Evolutionary conservation across 2,888 invertebrate genomes (phyloP).

Genomic region (Caenorhabditis sp.): DNA sequence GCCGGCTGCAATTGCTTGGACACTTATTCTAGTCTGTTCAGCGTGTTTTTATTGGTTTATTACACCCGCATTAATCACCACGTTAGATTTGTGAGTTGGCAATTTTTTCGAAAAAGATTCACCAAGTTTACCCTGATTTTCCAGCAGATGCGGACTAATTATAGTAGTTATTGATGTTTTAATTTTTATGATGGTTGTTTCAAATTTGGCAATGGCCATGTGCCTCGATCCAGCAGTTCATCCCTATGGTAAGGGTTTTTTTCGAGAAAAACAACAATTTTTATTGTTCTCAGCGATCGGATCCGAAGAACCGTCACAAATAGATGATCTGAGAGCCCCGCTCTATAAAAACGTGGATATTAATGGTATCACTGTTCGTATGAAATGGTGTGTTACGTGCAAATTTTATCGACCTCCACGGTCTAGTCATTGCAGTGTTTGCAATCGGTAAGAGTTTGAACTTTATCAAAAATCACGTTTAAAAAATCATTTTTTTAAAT

Average conservation of each 20-base stretch:
- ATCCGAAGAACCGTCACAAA: conserved; percentile 88
- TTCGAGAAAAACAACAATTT: not conserved
- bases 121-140: not conserved
- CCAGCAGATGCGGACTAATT: conserved; percentile 44
- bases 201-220: conserved; percentile 97
- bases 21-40: conserved; percentile 81
- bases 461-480: too few relatives aligned
- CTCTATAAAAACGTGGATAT: conserved; percentile 88
- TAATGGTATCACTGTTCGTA: conserved; percentile 95
- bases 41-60: conserved; percentile 60
- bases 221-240: conserved; percentile 78
- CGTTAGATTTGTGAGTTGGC: conserved; percentile 38
- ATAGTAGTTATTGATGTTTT: conserved; percentile 87
- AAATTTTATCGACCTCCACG: conserved; percentile 99
- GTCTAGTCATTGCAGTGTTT: conserved; percentile 98
- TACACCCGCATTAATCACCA: conserved; percentile 43
- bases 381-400: conserved; percentile 91
- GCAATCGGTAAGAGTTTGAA: conserved; percentile 79
- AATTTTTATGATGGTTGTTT: conserved; percentile 93
- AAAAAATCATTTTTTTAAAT: too few relatives aligned
- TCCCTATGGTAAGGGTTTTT: conserved; percentile 35
- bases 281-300: conserved; percentile 83
- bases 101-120: not conserved
- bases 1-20: conserved; percentile 98
- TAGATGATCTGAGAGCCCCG: conserved; percentile 89